Evolutionary conservation across 2,113 vertebrate genomes (phyloP).

Genomic region (Suncus etruscus): DNA sequence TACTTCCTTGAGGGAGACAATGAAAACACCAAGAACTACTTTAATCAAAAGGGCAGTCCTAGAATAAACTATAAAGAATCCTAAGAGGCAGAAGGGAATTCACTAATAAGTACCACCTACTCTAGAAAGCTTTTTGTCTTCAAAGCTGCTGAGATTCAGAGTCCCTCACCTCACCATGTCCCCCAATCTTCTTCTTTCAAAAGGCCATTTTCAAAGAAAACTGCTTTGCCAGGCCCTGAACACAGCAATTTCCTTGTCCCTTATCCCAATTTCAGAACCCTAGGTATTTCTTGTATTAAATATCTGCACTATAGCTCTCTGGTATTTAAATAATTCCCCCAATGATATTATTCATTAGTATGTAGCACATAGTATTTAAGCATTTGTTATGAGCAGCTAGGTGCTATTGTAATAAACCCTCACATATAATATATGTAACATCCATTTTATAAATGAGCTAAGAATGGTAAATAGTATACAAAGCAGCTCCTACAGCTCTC

Average conservation of each 20-base stretch:
- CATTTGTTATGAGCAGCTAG: neutral
- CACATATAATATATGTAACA: neutral
- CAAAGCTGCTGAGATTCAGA: too few relatives aligned
- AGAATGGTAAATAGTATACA: neutral
- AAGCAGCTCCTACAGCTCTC: neutral
- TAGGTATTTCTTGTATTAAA: neutral
- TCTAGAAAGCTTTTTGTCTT: too few relatives aligned
- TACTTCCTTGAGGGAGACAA: neutral
- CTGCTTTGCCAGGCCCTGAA: neutral
- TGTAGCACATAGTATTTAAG: neutral
- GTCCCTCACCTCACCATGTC: neutral
- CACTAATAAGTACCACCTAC: neutral
- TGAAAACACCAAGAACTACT: neutral
- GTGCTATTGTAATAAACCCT: neutral
- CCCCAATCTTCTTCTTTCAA: neutral
- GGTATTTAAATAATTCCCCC: neutral
- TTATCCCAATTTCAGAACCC: neutral
- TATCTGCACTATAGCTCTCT: neutral
- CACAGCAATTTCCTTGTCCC: neutral
- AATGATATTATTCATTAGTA: neutral
- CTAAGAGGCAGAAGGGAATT: neutral
- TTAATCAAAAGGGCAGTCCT: neutral
- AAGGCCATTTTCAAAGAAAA: slow-evolving; percentile 22
- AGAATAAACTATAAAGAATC: neutral
- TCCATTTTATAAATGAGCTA: neutral